These are phyloP conservation scores for Polypedilum vanderplanki DNA, from an alignment of 1,140 invertebrate species.

Conservation along the genomic window DNA sequence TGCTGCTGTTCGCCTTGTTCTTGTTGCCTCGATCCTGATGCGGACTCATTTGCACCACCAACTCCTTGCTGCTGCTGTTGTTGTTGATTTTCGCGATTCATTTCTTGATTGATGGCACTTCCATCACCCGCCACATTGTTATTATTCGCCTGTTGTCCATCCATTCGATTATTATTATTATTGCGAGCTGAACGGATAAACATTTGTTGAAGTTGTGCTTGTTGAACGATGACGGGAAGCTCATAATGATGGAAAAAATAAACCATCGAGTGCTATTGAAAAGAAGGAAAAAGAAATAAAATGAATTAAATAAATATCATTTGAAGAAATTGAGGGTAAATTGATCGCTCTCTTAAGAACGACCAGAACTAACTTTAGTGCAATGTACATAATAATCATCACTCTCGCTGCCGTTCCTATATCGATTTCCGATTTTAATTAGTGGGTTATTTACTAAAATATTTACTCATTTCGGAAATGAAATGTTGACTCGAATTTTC, in stretches of 20 bases:
- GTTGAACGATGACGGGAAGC: constrained; percentile 84
- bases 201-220: constrained; percentile 68
- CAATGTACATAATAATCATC: not conserved
- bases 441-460: not conserved
- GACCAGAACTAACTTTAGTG: too few species aligned
- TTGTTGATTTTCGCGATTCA: constrained; percentile 17
- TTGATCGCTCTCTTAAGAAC: too few species aligned
- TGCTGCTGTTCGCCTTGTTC: not conserved
- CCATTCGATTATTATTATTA: constrained; percentile 30
- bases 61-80: not conserved
- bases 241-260: constrained; percentile 99
- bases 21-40: not conserved
- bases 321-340: too few species aligned
- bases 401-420: not conserved
- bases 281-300: constrained; percentile 34
- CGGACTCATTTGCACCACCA: not conserved
- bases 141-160: constrained; percentile 32
- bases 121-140: constrained; percentile 41
- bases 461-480: not conserved
- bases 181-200: constrained; percentile 55
- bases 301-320: constrained; percentile 23
- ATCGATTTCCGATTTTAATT: constrained; percentile 9
- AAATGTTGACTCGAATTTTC: too few species aligned
- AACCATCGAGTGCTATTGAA: constrained; percentile 95
- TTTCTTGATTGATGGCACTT: constrained; percentile 37